Conservation (phyloP, 2,113 vertebrate genomes). For the Nannobrachium achirus region DNA sequence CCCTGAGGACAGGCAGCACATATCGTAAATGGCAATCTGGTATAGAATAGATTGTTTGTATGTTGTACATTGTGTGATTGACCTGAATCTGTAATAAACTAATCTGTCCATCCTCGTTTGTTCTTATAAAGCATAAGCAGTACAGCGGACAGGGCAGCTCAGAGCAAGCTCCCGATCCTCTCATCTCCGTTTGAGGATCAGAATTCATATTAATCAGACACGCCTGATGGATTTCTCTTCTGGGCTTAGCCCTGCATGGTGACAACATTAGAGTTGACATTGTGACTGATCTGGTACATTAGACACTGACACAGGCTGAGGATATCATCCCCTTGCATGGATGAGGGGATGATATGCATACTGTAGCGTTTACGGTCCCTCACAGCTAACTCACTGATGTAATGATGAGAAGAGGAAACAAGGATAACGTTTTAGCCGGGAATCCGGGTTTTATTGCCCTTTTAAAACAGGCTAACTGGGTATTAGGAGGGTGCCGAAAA, state of each 20-base stretch:
- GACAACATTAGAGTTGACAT: slow-evolving; percentile 34
- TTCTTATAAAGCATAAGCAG: slow-evolving; percentile 28
- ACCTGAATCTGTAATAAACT: slow-evolving; percentile 16
- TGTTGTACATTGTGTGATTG: not conserved
- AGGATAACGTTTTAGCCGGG: too few relatives aligned
- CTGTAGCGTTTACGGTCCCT: too few relatives aligned
- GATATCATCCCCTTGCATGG: slow-evolving; percentile 14
- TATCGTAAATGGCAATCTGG: slow-evolving; percentile 8
- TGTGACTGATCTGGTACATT: slow-evolving; percentile 30
- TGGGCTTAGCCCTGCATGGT: slow-evolving; percentile 33
- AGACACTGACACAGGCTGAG: slow-evolving; percentile 8
- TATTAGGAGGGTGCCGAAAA: too few relatives aligned
- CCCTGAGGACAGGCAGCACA: not conserved
- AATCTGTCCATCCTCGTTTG: slow-evolving; percentile 5
- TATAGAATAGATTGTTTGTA: not conserved
- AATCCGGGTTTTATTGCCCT: too few relatives aligned
- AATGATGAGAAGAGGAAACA: too few relatives aligned
- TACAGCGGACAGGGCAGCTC: not conserved
- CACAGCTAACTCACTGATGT: too few relatives aligned
- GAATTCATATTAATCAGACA: slow-evolving; percentile 34
- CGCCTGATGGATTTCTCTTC: slow-evolving; percentile 21
- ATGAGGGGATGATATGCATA: slow-evolving; percentile 3
- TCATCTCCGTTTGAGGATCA: slow-evolving; percentile 35
- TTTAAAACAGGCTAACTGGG: too few relatives aligned
- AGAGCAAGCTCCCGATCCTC: slow-evolving; percentile 17